Conservation (phyloP, 2,888 invertebrate species). For the Clusia tigrina region DNA sequence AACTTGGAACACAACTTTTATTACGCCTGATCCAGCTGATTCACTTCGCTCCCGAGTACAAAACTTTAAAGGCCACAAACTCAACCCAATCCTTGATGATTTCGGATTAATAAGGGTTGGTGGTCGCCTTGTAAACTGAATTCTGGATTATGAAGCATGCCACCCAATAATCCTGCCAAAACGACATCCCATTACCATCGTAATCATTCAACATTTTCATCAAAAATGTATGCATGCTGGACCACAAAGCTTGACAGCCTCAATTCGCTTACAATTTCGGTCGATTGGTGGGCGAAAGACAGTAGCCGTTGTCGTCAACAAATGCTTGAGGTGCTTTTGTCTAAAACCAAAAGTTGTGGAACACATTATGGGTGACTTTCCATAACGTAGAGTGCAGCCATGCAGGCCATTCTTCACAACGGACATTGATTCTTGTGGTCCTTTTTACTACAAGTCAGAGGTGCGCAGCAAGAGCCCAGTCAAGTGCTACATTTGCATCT, state of each 20-base stretch:
- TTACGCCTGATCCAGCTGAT: slow-evolving; percentile 5
- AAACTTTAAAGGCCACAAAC: slow-evolving; percentile 16
- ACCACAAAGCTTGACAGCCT: slow-evolving; percentile 7
- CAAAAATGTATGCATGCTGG: slow-evolving; percentile 23
- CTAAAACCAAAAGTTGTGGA: slow-evolving; percentile 10
- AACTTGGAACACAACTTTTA: slow-evolving; percentile 6
- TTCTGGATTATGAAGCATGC: slow-evolving; percentile 19
- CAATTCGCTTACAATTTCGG: slow-evolving; percentile 29
- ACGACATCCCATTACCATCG: slow-evolving; percentile 15
- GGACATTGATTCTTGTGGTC: slow-evolving; percentile 29
- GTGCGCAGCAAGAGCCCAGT: slow-evolving; percentile 2
- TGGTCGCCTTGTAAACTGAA: slow-evolving; percentile 23
- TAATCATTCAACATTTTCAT: slow-evolving; percentile 11
- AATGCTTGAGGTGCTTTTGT: slow-evolving; percentile 23
- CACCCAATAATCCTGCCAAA: slow-evolving; percentile 28
- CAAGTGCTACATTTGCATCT: slow-evolving; percentile 31
- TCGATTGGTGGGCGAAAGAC: slow-evolving; percentile 27
- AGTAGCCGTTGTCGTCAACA: slow-evolving; percentile 12
- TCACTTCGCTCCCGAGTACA: slow-evolving; percentile 12
- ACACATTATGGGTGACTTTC: slow-evolving; percentile 28
- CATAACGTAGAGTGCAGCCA: slow-evolving; percentile 1
- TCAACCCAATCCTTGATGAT: slow-evolving; percentile 26
- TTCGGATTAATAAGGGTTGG: slow-evolving; percentile 26
- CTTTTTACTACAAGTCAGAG: slow-evolving; percentile 26
- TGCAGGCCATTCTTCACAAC: slow-evolving; percentile 22